Evolutionary conservation across 2,888 invertebrate genomes (phyloP), one percentile per base, ranked within the genome.

Genomic region (Colostygia pectinataria): DNA sequence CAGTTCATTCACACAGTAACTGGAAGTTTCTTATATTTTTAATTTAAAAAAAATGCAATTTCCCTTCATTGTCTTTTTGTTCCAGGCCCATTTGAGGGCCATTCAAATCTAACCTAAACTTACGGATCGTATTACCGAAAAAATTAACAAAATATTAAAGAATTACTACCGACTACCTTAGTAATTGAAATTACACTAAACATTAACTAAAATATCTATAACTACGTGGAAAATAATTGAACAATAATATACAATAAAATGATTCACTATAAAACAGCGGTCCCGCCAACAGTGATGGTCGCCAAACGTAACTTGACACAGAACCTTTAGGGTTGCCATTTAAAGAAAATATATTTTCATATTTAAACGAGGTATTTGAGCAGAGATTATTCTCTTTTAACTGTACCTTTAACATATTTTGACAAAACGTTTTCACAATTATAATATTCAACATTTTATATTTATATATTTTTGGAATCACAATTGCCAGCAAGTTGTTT

Each of bases 231-330:
- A 89, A 88, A 87, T 84, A 71, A 87, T 86, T 77, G 87, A 89
- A 89, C 87, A 89, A 87, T n/a, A n/a, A n/a, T 88, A 83, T 88
- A 88, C 86, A 89, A 83, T 86, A 87, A 86, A 88, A 85, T 84
- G 84, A 86, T 89, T 88, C 77, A 87, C 87, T 88, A 87, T 78
- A 84, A 81, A 68, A 67, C 83, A 86, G 84, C 75, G 81, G 78
- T 70, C 79, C 75, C 80, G 68, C 55, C 59, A 60, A 58, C 56
- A 42, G 61, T 49, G 57, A 58, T 7, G 63, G 63, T 62, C 64
- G 49, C 57, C 71, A 66, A 68, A 68, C 20, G 39, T 58, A 58
- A 57, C 52, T 37, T 38, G 56, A 50, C 48, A 40, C 41, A 51
- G 47, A 44, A 49, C 48, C 55, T 54, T 55, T 48, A 57, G 50